Conservation (phyloP, 2,888 invertebrate species). For the Perithous albicinctus region DNA sequence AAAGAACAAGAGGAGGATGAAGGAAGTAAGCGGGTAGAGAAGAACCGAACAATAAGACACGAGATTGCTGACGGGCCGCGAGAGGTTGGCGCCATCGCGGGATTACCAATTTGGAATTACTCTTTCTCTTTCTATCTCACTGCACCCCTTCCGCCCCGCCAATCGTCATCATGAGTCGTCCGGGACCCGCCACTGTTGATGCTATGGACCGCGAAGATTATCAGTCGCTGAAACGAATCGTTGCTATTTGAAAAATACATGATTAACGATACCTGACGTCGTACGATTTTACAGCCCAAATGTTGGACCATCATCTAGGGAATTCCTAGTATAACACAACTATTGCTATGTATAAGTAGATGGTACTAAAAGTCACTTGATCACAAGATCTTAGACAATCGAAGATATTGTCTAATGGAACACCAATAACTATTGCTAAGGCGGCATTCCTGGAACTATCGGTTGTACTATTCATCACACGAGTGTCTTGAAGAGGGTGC, state of each 20-base stretch:
- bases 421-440: constrained; percentile 36
- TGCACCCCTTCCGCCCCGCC: not conserved
- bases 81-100: constrained; percentile 84
- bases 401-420: not conserved
- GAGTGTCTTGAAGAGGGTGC: constrained; percentile 46
- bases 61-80: constrained; percentile 83
- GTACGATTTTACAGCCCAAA: too few species aligned
- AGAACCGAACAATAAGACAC: constrained; percentile 80
- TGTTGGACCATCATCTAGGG: not conserved
- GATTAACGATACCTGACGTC: constrained; percentile 48
- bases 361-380: not conserved
- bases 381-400: not conserved
- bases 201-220: constrained; percentile 74
- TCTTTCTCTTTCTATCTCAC: constrained; percentile 49
- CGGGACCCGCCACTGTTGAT: constrained; percentile 63
- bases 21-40: constrained; percentile 59
- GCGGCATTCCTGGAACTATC: constrained; percentile 76
- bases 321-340: not conserved
- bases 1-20: constrained; percentile 53
- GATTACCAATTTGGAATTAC: constrained; percentile 85
- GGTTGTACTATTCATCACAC: constrained; percentile 79
- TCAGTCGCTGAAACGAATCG: constrained; percentile 73
- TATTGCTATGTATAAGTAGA: too few species aligned
- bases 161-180: constrained; percentile 46
- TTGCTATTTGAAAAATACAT: constrained; percentile 38